A percentile compares a stretch with the other conserved stretches of the same genome.
Conservation (phyloP, 2,888 invertebrate genomes). For the Entomobrya multifasciata region DNA sequence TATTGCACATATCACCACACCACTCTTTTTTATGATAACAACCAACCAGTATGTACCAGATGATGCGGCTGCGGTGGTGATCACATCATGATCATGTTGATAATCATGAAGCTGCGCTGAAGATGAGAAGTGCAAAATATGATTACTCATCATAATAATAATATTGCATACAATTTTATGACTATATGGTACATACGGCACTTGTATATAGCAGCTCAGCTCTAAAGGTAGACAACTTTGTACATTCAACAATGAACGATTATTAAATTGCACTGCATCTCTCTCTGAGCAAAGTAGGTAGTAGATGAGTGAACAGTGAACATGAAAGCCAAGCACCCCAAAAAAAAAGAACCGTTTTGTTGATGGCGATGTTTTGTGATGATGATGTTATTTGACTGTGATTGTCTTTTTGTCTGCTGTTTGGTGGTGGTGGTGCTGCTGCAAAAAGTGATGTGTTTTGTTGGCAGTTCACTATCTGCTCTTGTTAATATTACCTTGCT, state of each 20-base stretch:
- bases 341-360: slow-evolving; percentile 70
- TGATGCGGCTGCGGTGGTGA: not conserved
- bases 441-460: too few relatives aligned
- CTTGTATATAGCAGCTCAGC: too few relatives aligned
- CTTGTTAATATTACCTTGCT: slow-evolving; percentile 36
- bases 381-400: slow-evolving; percentile 8
- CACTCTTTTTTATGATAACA: slow-evolving; percentile 22
- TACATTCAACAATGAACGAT: too few relatives aligned
- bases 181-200: slow-evolving; percentile 14
- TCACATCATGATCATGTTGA: not conserved
- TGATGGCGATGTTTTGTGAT: slow-evolving; percentile 17
- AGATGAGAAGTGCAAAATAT: slow-evolving; percentile 45
- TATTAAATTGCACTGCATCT: too few relatives aligned
- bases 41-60: slow-evolving; percentile 34
- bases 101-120: slow-evolving; percentile 8
- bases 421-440: too few relatives aligned
- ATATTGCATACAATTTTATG: slow-evolving; percentile 41
- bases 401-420: slow-evolving; percentile 50
- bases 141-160: slow-evolving; percentile 55
- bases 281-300: too few relatives aligned
- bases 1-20: slow-evolving; percentile 25
- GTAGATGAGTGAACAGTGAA: slow-evolving; percentile 12
- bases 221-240: too few relatives aligned
- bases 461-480: slow-evolving; percentile 46
- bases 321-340: slow-evolving; percentile 52